Percentiles rank a stretch among this genome's conserved stretches.
Evolutionary conservation across 2,797 vertebrate genomes (phyloP).

Genomic region (Oreochromis mossambicus): DNA sequence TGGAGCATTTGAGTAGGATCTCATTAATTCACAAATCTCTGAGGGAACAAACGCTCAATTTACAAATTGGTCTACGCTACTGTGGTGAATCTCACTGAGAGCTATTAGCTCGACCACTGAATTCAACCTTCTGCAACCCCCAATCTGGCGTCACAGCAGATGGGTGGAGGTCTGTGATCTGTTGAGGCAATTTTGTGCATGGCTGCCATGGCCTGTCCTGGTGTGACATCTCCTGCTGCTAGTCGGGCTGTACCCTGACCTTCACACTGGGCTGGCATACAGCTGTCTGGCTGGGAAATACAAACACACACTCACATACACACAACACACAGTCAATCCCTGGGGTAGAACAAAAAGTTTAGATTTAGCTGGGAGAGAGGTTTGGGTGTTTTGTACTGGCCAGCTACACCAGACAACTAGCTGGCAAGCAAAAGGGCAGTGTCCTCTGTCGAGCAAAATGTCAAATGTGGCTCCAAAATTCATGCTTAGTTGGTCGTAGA

Average conservation of each 20-base stretch:
- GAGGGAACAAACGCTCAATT: conserved; percentile 62
- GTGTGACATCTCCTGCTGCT: conserved; percentile 81
- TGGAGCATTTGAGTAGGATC: conserved; percentile 13
- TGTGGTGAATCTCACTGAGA: conserved; percentile 63
- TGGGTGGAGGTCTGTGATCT: conserved; percentile 81
- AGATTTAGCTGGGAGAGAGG: conserved; percentile 23
- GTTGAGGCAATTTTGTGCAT: conserved; percentile 85
- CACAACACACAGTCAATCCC: conserved; percentile 29
- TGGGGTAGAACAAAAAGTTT: conserved; percentile 38
- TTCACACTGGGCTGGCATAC: conserved; percentile 77
- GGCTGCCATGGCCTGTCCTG: conserved; percentile 79
- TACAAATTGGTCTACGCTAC: conserved; percentile 60
- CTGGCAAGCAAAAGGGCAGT: conserved; percentile 31
- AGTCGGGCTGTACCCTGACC: conserved; percentile 79
- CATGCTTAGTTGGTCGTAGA: not conserved
- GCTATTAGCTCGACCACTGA: conserved; percentile 74
- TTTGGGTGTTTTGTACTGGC: conserved; percentile 28
- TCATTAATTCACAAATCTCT: conserved; percentile 35
- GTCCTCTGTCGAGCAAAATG: conserved; percentile 34
- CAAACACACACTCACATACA: conserved; percentile 34
- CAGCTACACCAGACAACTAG: conserved; percentile 1
- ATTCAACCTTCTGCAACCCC: conserved; percentile 60
- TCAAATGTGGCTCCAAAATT: conserved; percentile 21
- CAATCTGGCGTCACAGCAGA: conserved; percentile 73
- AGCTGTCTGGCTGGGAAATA: conserved; percentile 67